phyloP scores from a whole-genome alignment of 2,797 vertebrate genomes.

The Botia almorhae region DNA sequence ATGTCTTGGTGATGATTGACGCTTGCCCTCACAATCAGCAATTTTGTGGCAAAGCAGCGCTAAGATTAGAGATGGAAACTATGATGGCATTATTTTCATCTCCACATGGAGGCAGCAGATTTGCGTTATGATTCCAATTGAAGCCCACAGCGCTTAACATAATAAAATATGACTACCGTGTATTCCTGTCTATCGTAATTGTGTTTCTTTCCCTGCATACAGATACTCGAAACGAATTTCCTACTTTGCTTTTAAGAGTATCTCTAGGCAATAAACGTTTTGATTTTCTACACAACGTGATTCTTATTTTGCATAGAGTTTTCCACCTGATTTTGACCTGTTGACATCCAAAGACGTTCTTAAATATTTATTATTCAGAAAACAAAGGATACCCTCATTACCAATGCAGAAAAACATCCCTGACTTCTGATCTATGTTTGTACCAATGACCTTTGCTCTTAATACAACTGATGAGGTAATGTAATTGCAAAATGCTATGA shows the following conservation, averaged over 20 bases:
- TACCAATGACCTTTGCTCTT: conserved; percentile 26
- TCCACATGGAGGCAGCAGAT: conserved; percentile 43
- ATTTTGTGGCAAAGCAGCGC: too few relatives aligned
- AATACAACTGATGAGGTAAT: background rate
- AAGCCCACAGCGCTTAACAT: background rate
- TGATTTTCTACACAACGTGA: background rate
- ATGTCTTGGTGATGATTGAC: too few relatives aligned
- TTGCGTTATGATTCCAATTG: background rate
- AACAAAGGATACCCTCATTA: too few relatives aligned
- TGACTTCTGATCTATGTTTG: conserved; percentile 4
- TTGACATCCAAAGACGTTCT: background rate
- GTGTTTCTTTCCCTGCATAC: too few relatives aligned
- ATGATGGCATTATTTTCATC: background rate
- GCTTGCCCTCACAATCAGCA: too few relatives aligned
- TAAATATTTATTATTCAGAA: too few relatives aligned
- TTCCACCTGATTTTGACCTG: background rate
- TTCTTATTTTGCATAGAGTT: background rate
- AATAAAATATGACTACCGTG: background rate
- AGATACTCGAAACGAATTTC: background rate
- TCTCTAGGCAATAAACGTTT: background rate
- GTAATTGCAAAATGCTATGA: conserved; percentile 4
- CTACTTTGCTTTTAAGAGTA: background rate
- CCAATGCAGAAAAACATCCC: background rate
- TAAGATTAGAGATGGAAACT: background rate
- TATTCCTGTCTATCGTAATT: background rate